Base-by-base conservation (phyloP, 2,797 vertebrate genomes). In the Pipistrellus pipistrellus region DNA sequence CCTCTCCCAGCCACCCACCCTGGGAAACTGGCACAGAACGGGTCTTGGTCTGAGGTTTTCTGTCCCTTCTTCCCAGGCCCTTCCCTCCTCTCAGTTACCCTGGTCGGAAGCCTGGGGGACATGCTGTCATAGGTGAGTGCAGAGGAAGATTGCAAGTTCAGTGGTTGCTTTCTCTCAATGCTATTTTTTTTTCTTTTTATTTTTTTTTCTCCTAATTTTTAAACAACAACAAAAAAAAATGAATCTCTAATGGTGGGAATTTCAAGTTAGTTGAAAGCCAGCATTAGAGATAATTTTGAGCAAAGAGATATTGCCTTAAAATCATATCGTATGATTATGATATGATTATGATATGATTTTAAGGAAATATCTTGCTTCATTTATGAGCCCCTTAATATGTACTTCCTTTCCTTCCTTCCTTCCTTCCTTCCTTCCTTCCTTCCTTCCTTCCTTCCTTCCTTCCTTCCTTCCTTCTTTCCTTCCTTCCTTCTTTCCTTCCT, bases 251-350 rank as follows among this genome's bases (percentile, higher is more conserved):
- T 41, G 11, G 32, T 51, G 44, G 44, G n/a, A 73, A 73, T 84
- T 86, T 92, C 35, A 72, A 72, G 7, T 59, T 91, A 35, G 25
- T 15, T 64, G 48, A 76, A 95, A 82, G 13, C 8, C 3, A 8
- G 13, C 75, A 81, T 55, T 85, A 81, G 59, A 69, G 53, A 46
- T 25, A 76, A 69, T 68, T 68, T 76, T 51, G 66, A 92, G 78
- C 18, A 53, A 86, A 72, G 9, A 84, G n/a, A 3, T 55, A 23
- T 84, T 92, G 80, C 35, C 81, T 92, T 86, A 1, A 23, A 64
- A 51, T 82, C 12, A 23, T 10, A 81, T 6, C 23, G 0, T 6
- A 35, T 21, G 20, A 21, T 55, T 55, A 55, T 55, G 53, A 7
- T 6, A 35, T 21, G 20, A 21, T 55, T 55, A 55, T 55, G 53